Base-by-base conservation (phyloP, 2,797 vertebrate species). In the Acestrorhynchus altus region DNA sequence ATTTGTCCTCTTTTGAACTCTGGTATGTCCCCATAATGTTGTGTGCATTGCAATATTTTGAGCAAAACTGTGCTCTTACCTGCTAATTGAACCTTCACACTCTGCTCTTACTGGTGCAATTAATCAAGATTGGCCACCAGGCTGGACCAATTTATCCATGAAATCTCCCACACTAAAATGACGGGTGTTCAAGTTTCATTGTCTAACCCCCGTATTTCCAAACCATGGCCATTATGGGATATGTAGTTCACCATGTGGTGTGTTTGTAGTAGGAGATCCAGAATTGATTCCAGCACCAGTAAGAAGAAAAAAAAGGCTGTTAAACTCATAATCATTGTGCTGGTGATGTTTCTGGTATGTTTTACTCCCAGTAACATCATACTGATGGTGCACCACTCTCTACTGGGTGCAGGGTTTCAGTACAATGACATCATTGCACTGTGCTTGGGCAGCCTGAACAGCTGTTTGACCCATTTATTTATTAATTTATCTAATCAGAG, bases 401-500 rank as follows among this genome's bases (percentile, higher is more conserved):
- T 91, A 46, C 89, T 95, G 31, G 71, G 91, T 57, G 70, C 31
- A 0, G 81, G 68, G 0, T 75, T 73, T 0, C 15, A 46, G 0
- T 92, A 97, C 83, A 92, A 89, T 39, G 22, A 98, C 81, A 87
- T 99, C 69, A 89, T 94, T 54, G 92, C 94, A 6, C 91, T 95
- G 83, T 98, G 95, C 71, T 61, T 98, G 83, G 95, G 96, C 72
- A 98, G 96, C 6, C 18, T 98, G 68, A 98, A 95, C 90, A 96
- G 96, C 86, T 97, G 96, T 79, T 70, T 98, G 97, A 98, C 66
- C 97, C 97, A 0, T 90, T 98, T 40, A 74, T 99, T 39, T 99
- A 99, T 87, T 99, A 98, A 85, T 97, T 94, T 13, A 95, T 96
- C 63, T 98, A 96, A 0, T 95, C 96, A 4, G 95, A 98, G 83